These are phyloP conservation scores for Argyra leucocephala DNA, from an alignment of 2,888 invertebrate genomes.

Conservation along the genomic window DNA sequence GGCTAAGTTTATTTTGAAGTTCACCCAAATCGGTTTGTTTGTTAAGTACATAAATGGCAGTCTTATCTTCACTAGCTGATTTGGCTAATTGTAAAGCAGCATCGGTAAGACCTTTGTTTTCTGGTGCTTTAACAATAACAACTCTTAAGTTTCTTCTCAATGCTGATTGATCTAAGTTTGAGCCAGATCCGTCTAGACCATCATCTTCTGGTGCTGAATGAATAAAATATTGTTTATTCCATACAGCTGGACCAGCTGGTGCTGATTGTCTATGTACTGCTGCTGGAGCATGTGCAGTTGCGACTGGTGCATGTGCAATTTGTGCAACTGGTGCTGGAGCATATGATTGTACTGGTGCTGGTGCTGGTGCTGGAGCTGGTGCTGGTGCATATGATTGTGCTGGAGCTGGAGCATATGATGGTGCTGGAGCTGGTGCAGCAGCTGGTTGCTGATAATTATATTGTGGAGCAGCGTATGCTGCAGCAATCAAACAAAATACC, in stretches of 20 bases:
- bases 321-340: background rate
- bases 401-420: background rate
- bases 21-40: slow-evolving; percentile 33
- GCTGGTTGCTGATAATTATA: slow-evolving; percentile 12
- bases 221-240: slow-evolving; percentile 32
- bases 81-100: slow-evolving; percentile 33
- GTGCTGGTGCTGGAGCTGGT: too few relatives aligned
- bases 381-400: background rate
- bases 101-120: slow-evolving; percentile 32
- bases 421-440: background rate
- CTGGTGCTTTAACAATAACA: slow-evolving; percentile 38
- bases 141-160: slow-evolving; percentile 32
- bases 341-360: too few relatives aligned
- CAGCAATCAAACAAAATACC: slow-evolving; percentile 28
- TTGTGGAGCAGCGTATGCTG: slow-evolving; percentile 23
- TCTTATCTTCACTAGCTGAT: slow-evolving; percentile 36
- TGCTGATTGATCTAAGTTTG: slow-evolving; percentile 25
- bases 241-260: background rate
- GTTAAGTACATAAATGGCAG: slow-evolving; percentile 37
- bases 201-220: slow-evolving; percentile 34
- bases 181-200: slow-evolving; percentile 27
- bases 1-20: slow-evolving; percentile 28
- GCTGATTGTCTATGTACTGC: background rate
- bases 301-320: background rate
- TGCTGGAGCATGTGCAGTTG: background rate